Evolutionary conservation across 2,797 vertebrate species (phyloP), one percentile per base, ranked within the genome.

Genomic region (Poecile montanus): DNA sequence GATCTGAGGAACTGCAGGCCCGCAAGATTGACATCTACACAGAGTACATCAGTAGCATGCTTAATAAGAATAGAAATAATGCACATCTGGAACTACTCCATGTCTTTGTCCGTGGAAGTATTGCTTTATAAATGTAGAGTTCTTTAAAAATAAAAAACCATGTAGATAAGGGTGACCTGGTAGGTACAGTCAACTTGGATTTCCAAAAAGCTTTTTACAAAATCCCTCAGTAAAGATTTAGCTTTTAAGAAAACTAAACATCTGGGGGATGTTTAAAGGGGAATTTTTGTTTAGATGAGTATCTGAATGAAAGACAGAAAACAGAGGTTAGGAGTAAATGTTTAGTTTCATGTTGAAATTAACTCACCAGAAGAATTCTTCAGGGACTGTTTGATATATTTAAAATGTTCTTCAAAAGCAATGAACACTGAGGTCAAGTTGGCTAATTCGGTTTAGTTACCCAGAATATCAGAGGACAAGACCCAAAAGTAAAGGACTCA

Each of bases 261-360:
- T 91, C 57, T 91, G 88, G 63, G 79, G 34, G 21, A 85, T 48
- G 73, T 84, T 85, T 89, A 73, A 80, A 88, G 57, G 53, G 26
- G 53, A 83, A 63, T 71, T 94, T 91, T 91, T 94, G 85, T 93
- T 95, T 85, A 94, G 91, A 93, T 88, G 25, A 88, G 38, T 93
- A 95, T 77, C 65, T 85, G 79, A 91, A 93, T 71, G 65, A 83
- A 80, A 85, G 85, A 89, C 40, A 93, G 78, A 91, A 93, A 88
- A 74, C 65, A 85, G 76, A 89, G 23, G n/a, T 56, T 83, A 82
- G 29, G 45, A 88, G 45, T 77, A 92, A 93, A 88, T 91, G 72
- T 89, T 95, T 91, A 80, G 42, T 85, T 95, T 85, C 75, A 88
- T 3, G 3, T 6, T 63, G 75, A 89, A 83, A 68, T 36, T 19